Evolutionary conservation across 2,797 vertebrate species (phyloP).

Genomic region (Macropus fuliginosus): DNA sequence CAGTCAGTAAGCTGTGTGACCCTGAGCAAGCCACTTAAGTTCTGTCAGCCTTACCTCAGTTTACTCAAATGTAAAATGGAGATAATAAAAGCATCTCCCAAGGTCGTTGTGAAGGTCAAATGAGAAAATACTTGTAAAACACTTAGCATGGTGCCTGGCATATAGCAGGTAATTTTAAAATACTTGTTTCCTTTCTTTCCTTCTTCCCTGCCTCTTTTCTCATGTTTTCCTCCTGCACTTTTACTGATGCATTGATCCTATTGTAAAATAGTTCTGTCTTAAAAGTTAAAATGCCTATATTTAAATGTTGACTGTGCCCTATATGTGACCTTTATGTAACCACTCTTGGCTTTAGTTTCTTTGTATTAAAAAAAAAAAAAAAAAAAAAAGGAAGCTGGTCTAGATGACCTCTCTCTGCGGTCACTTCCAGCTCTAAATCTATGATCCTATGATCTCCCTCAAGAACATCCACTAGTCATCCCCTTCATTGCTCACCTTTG

Average conservation of each 20-base stretch:
- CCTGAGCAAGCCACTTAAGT: background rate
- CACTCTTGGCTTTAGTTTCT: background rate
- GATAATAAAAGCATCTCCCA: background rate
- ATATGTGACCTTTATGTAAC: background rate
- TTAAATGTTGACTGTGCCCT: background rate
- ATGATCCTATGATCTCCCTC: background rate
- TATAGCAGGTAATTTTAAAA: background rate
- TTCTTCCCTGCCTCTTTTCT: background rate
- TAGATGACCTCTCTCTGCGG: background rate
- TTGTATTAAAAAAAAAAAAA: background rate
- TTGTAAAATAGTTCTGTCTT: background rate
- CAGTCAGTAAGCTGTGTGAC: background rate
- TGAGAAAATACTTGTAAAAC: background rate
- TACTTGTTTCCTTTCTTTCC: background rate
- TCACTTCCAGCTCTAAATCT: background rate
- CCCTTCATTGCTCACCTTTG: background rate
- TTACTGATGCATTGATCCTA: background rate
- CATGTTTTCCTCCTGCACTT: background rate
- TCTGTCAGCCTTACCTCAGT: background rate
- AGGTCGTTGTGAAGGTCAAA: background rate
- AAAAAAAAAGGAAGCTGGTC: background rate
- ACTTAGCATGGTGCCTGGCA: background rate
- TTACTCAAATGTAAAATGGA: background rate
- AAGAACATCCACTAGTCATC: background rate
- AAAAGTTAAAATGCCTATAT: background rate